Evolutionary conservation across 2,113 vertebrate genomes (phyloP).

Genomic region (Sylvia atricapilla): DNA sequence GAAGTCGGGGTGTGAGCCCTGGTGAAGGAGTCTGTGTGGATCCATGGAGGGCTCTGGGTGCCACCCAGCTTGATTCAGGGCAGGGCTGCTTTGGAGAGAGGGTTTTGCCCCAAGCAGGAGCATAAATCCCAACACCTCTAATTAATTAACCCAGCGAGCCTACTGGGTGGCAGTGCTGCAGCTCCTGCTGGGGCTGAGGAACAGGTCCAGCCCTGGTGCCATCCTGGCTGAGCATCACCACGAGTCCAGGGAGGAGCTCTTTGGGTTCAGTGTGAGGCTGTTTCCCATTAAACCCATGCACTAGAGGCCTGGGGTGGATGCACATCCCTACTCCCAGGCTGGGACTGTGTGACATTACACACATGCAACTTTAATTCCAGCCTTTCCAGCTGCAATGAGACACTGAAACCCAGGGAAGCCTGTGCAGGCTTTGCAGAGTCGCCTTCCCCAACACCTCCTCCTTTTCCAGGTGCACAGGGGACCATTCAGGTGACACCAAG

Average conservation of each 20-base stretch:
- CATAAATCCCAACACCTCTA: not conserved
- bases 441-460: fast-evolving
- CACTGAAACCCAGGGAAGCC: fast-evolving
- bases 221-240: not conserved
- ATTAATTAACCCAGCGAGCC: fast-evolving
- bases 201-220: fast-evolving
- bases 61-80: not conserved
- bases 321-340: fast-evolving
- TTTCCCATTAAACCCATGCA: not conserved
- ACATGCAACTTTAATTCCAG: not conserved
- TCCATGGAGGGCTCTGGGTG: not conserved
- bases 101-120: not conserved
- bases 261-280: fast-evolving
- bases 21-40: not conserved
- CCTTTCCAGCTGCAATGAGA: not conserved
- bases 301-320: not conserved
- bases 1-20: fast-evolving
- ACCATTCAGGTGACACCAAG: not conserved
- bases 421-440: not conserved
- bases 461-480: not conserved
- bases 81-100: not conserved
- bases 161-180: not conserved
- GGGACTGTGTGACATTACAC: fast-evolving
- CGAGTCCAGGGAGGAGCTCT: fast-evolving
- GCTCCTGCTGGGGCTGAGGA: not conserved